Conservation (phyloP, 2,113 vertebrate species). For the Pedetes capensis region DNA sequence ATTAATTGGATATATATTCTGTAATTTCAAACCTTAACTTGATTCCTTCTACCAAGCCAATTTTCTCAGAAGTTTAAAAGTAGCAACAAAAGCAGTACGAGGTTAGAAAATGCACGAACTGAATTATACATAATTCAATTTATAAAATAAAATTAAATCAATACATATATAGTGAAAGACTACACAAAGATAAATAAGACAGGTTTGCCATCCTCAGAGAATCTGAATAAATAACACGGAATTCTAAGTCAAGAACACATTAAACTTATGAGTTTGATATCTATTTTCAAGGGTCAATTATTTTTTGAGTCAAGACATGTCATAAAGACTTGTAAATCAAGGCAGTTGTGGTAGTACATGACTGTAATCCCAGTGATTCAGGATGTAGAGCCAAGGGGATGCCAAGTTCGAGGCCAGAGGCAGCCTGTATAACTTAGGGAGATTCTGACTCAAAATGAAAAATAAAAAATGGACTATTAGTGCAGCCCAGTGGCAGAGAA, state of each 20-base stretch:
- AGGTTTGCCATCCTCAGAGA: neutral
- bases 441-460: no score
- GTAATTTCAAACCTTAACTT: conserved; percentile 36
- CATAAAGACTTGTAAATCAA: conserved; percentile 22
- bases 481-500: no score
- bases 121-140: neutral
- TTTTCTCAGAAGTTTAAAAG: conserved; percentile 32
- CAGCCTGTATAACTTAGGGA: no score
- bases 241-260: conserved; percentile 29
- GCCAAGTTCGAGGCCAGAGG: no score
- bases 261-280: neutral
- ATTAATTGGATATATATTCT: neutral
- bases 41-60: conserved; percentile 6
- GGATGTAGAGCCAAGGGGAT: no score
- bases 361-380: no score
- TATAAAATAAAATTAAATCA: conserved; percentile 43
- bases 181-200: conserved; percentile 5
- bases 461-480: no score
- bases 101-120: conserved; percentile 30
- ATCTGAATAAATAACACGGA: conserved; percentile 13
- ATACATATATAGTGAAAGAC: neutral
- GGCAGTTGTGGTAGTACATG: no score
- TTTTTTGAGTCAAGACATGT: neutral
- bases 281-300: conserved; percentile 15
- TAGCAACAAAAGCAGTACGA: conserved; percentile 40